Percentiles rank a stretch among this genome's conserved stretches.
Evolutionary conservation across 2,888 invertebrate genomes (phyloP).

Genomic region (Pristionchus japonicus): DNA sequence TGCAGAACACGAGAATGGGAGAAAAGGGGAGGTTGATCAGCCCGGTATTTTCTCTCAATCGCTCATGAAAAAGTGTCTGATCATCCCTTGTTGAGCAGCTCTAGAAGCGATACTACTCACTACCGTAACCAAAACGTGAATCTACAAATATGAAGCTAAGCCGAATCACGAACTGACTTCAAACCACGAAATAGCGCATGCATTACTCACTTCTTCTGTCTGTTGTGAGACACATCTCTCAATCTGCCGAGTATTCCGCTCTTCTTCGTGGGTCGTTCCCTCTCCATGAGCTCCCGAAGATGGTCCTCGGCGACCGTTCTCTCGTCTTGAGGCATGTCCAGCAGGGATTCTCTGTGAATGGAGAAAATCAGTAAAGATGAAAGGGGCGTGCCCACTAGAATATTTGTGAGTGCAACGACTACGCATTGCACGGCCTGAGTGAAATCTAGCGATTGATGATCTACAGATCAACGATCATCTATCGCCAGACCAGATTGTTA

Average conservation of each 20-base stretch:
- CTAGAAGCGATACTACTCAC: not conserved
- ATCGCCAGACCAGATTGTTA: not conserved
- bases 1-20: not conserved
- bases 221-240: conserved; percentile 71
- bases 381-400: too few species aligned
- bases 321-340: conserved; percentile 71
- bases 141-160: not conserved
- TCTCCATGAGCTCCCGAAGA: conserved; percentile 62
- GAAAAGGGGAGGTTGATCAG: not conserved
- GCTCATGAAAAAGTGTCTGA: not conserved
- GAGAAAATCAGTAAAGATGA: too few species aligned
- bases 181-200: not conserved
- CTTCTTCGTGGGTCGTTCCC: conserved; percentile 65
- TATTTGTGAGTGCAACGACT: not conserved
- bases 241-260: conserved; percentile 71
- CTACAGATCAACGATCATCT: not conserved
- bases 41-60: not conserved
- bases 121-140: not conserved
- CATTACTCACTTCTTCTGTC: conserved; percentile 55
- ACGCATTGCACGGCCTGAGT: not conserved
- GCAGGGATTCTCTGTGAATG: conserved; percentile 57
- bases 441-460: not conserved
- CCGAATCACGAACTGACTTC: not conserved
- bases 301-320: conserved; percentile 67
- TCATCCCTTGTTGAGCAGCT: not conserved